These are phyloP conservation scores for Catocala nupta DNA, from an alignment of 2,888 invertebrate genomes.

Conservation along the genomic window DNA sequence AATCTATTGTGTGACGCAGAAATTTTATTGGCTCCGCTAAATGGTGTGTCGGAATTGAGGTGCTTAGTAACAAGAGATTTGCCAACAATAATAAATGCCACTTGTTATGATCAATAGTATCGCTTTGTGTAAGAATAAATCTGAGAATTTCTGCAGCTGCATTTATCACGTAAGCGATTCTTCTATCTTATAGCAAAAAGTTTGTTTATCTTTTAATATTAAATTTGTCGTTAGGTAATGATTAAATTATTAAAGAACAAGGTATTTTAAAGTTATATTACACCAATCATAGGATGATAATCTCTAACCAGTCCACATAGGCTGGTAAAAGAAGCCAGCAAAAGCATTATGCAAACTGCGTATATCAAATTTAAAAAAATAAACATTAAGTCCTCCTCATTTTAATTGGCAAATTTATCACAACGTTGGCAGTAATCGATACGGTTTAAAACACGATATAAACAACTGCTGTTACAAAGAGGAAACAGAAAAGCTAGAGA, in stretches of 20 bases:
- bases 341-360: too few species aligned
- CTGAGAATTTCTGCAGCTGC: background rate
- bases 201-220: too few species aligned
- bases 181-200: too few species aligned
- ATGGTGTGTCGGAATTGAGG: slow-evolving; percentile 40
- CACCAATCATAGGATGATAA: too few species aligned
- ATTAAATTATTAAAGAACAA: too few species aligned
- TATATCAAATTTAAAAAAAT: background rate
- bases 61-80: slow-evolving; percentile 44
- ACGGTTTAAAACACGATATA: slow-evolving; percentile 2
- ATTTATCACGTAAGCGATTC: too few species aligned
- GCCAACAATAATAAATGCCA: slow-evolving; percentile 39
- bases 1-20: slow-evolving; percentile 54
- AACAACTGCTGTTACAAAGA: slow-evolving; percentile 12
- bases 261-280: too few species aligned
- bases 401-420: slow-evolving; percentile 2
- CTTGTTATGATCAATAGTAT: slow-evolving; percentile 38
- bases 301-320: too few species aligned
- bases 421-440: slow-evolving; percentile 7
- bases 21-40: slow-evolving; percentile 49
- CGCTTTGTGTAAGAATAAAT: slow-evolving; percentile 28
- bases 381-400: background rate
- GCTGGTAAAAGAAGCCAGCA: too few species aligned
- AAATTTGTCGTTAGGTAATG: too few species aligned
- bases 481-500: slow-evolving; percentile 23